Base-by-base conservation (phyloP, 2,888 invertebrate species). In the Leptogaster cylindrica region DNA sequence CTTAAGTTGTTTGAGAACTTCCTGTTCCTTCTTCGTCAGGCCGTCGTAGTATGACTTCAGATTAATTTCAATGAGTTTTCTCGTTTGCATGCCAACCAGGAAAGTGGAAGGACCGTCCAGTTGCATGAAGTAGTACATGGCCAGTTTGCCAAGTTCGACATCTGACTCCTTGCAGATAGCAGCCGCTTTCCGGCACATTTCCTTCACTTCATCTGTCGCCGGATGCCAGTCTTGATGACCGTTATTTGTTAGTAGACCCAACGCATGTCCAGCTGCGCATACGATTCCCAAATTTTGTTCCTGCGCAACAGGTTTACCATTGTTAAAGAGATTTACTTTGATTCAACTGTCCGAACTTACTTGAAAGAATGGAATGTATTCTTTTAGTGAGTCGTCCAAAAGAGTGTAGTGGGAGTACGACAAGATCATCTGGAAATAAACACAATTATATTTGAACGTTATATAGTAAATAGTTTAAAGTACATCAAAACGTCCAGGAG, bases 341-440 rank as follows among this genome's bases (percentile, higher is more conserved):
- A 31, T 31, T 8, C 8, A 25, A 41, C 41, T 41, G 2, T n/a
- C 7, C n/a, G 2, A 23, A 12, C 25, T 3, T 51, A 68, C 68
- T 85, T 91, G 85, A 73, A 95, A 92, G 76, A 84, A 89, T n/a
- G 86, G 84, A 4, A 90, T 79, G 76, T 89, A 93, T 8, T 90
- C 85, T 65, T 85, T 83, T 3, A 97, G 82, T 0, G 90, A 86
- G 66, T 90, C 86, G 76, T 97, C 95, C 67, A 91, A 83, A 28
- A 97, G 83, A 0, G 92, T 92, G 25, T 89, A 88, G 72, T 94
- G 88, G 3, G 90, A 84, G 76, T 96, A 97, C 0, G 89, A 88
- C 14, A 96, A 83, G 16, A 76, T 72, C 14, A 73, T 69, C 75
- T 76, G 28, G 10, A 69, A 68, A 25, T 64, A 1, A 36, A 25